These are phyloP conservation scores for Eublepharis macularius DNA, from an alignment of 2,113 vertebrate genomes.

Conservation along the genomic window DNA sequence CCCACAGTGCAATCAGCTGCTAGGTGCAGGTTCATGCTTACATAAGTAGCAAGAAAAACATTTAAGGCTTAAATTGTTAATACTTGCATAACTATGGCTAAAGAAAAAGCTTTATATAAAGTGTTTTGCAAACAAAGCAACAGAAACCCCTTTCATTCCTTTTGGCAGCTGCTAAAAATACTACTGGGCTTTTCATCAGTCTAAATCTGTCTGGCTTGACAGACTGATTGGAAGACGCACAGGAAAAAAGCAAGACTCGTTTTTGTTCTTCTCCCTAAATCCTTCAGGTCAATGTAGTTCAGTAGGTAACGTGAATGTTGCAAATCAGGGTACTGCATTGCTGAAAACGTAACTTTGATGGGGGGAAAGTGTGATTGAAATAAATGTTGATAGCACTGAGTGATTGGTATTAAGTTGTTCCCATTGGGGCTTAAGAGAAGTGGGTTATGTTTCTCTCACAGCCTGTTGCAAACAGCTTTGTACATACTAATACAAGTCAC, in stretches of 20 bases:
- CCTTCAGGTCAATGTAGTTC: constrained; percentile 14
- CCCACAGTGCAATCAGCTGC: not conserved
- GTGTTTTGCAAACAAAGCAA: constrained; percentile 43
- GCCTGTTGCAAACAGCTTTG: not conserved
- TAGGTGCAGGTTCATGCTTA: not conserved
- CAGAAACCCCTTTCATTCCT: constrained; percentile 54
- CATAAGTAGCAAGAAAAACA: not conserved
- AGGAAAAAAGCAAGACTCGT: not conserved
- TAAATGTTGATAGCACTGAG: not conserved
- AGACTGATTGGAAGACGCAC: constrained; percentile 49
- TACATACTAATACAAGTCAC: not conserved
- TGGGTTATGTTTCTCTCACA: not conserved
- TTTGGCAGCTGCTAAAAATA: constrained; percentile 58
- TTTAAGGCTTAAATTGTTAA: constrained; percentile 23
- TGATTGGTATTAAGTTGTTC: constrained; percentile 6
- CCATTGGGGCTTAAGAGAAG: not conserved
- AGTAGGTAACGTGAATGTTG: constrained; percentile 2
- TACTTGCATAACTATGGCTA: constrained; percentile 38
- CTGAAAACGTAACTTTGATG: not conserved
- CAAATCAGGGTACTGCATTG: constrained; percentile 1
- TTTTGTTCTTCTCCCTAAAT: constrained; percentile 28
- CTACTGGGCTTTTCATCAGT: constrained; percentile 46
- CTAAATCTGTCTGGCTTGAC: constrained; percentile 53
- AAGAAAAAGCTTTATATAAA: constrained; percentile 46
- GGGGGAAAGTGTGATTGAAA: constrained; percentile 7